These are phyloP conservation scores for Coryphaenoides rupestris DNA, from an alignment of 2,113 vertebrate genomes.

Conservation along the genomic window DNA sequence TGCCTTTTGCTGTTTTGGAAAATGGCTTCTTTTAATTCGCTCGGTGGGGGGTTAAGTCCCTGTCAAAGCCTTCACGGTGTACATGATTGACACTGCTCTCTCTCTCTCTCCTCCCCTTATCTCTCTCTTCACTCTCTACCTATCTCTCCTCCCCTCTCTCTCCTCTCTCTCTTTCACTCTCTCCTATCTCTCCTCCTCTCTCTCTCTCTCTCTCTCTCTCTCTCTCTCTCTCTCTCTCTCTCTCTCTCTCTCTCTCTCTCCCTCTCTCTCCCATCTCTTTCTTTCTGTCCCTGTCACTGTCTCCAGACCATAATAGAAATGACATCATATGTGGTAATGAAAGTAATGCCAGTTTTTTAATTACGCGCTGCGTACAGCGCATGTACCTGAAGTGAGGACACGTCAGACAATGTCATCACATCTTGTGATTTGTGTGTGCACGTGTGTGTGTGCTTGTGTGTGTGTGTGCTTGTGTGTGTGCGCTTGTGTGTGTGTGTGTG, in stretches of 20 bases:
- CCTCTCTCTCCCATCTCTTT: not conserved
- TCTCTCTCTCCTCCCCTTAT: not conserved
- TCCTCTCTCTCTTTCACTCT: no score
- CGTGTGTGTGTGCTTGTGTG: not conserved
- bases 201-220: no score
- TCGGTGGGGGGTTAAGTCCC: no score
- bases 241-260: not conserved
- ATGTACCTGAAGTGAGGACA: not conserved
- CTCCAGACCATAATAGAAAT: not conserved
- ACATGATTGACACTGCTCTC: constrained; percentile 1
- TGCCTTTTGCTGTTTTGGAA: no score
- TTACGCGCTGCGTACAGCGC: not conserved
- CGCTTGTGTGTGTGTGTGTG: constrained; percentile 6
- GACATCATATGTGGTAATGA: constrained; percentile 2
- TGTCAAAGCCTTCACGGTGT: not conserved
- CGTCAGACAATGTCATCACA: not conserved
- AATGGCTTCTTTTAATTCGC: no score
- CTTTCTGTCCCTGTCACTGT: no score
- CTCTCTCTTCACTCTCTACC: constrained; percentile 1
- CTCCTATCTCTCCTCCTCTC: no score
- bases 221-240: no score
- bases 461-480: not conserved
- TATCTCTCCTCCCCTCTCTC: no score
- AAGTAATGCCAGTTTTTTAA: constrained; percentile 2
- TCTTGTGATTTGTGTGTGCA: not conserved